These are phyloP conservation scores for human (Homo sapiens) DNA, from an alignment of 2,113 vertebrate species.

Conservation along the genomic window DNA sequence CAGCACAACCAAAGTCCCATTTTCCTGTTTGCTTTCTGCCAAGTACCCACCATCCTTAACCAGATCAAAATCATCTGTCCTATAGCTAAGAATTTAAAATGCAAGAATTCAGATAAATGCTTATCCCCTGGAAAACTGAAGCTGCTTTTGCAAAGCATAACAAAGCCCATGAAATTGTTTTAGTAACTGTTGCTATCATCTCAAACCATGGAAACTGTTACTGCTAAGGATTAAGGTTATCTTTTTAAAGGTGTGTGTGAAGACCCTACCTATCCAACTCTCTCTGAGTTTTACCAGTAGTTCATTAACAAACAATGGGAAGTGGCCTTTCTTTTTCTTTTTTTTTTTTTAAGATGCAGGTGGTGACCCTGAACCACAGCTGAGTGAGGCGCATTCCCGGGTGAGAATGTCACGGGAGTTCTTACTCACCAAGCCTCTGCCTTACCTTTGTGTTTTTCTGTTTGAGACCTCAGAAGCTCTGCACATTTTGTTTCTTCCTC, in stretches of 20 bases:
- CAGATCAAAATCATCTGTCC: background rate
- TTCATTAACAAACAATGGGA: background rate
- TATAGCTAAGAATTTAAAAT: conserved; percentile 13
- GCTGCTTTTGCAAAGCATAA: background rate
- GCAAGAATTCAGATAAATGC: background rate
- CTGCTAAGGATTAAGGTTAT: background rate
- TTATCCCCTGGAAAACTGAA: background rate
- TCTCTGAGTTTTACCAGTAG: background rate
- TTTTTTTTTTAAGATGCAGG: background rate
- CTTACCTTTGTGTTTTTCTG: conserved; percentile 80
- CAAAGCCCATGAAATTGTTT: background rate
- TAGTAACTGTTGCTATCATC: background rate
- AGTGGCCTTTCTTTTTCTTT: background rate
- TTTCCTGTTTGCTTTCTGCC: background rate
- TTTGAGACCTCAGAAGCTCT: conserved; percentile 72
- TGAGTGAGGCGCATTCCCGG: background rate
- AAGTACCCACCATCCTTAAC: background rate
- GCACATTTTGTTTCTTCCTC: conserved; percentile 85
- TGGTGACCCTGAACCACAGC: background rate
- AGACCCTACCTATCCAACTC: too few relatives aligned
- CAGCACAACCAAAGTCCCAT: background rate
- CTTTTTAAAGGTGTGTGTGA: background rate
- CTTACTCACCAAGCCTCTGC: background rate
- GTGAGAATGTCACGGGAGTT: background rate
- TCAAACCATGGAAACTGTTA: background rate